A percentile compares a stretch with the other conserved stretches of the same genome.
Evolutionary conservation across 2,888 invertebrate species (phyloP).

Genomic region (Platynereis dumerilii): DNA sequence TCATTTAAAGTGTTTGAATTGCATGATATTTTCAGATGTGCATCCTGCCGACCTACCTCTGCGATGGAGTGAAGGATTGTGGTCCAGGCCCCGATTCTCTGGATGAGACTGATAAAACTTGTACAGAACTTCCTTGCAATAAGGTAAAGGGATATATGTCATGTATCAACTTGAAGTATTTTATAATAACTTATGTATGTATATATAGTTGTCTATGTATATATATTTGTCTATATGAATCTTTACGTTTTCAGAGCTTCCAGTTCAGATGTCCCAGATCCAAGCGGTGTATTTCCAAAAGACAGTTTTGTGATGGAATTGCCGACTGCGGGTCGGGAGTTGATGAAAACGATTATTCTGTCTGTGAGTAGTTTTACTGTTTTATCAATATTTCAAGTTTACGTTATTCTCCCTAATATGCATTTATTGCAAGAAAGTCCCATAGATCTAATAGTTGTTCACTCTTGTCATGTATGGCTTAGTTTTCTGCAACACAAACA

Average conservation of each 20-base stretch:
- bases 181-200: too few relatives aligned
- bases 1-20: too few relatives aligned
- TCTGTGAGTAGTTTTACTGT: constrained; percentile 15
- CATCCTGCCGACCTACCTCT: constrained; percentile 77
- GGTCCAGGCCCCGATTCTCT: constrained; percentile 75
- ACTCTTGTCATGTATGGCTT: too few relatives aligned
- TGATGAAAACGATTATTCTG: constrained; percentile 26
- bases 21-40: constrained; percentile 68
- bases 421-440: too few relatives aligned
- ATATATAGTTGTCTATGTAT: too few relatives aligned
- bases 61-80: constrained; percentile 88
- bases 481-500: too few relatives aligned
- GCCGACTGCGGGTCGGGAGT: constrained; percentile 31
- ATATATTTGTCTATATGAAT: too few relatives aligned
- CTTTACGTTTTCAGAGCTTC: too few relatives aligned
- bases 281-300: constrained; percentile 38
- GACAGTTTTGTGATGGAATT: constrained; percentile 19
- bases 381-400: too few relatives aligned
- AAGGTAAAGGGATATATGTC: constrained; percentile 44
- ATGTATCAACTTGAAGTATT: constrained; percentile 54
- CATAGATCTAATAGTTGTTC: too few relatives aligned
- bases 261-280: too few relatives aligned
- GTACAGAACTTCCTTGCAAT: constrained; percentile 47
- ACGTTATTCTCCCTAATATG: too few relatives aligned
- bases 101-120: constrained; percentile 71